Evolutionary conservation across 2,888 invertebrate species (phyloP).

Genomic region (Isoperla grammatica): DNA sequence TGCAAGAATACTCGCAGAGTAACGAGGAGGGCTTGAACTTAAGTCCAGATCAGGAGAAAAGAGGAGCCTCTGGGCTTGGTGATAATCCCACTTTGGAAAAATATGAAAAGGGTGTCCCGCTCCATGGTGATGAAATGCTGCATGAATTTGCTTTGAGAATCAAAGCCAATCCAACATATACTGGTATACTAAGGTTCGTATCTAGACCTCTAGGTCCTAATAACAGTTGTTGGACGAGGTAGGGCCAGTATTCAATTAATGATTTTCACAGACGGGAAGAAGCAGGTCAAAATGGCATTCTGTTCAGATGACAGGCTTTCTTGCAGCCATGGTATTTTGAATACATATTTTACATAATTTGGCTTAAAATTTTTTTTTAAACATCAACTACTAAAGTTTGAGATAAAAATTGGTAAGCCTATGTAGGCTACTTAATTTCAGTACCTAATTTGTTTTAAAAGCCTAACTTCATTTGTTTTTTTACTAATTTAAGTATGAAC

Average conservation of each 20-base stretch:
- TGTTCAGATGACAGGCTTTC: too few species aligned
- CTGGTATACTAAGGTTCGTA: not conserved
- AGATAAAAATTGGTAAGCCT: too few species aligned
- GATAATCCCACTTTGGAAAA: constrained; percentile 52
- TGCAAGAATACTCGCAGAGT: constrained; percentile 55
- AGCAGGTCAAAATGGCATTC: too few species aligned
- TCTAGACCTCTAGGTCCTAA: not conserved
- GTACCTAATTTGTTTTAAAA: not conserved
- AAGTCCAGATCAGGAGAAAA: constrained; percentile 21
- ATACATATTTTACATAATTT: too few species aligned
- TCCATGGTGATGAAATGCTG: constrained; percentile 78
- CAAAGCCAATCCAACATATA: constrained; percentile 58
- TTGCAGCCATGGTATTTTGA: too few species aligned
- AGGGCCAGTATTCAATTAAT: too few species aligned
- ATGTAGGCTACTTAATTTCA: too few species aligned
- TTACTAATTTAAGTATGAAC: not conserved
- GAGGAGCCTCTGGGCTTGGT: constrained; percentile 36
- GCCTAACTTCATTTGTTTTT: not conserved
- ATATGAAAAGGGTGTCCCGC: constrained; percentile 73
- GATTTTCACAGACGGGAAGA: too few species aligned
- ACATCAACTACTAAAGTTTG: too few species aligned
- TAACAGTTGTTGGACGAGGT: too few species aligned
- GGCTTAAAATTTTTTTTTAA: too few species aligned
- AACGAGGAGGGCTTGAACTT: constrained; percentile 38
- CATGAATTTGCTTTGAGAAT: constrained; percentile 71